These are phyloP conservation scores for Turritopsis rubra DNA, from an alignment of 30 jellyfish, hydroid and myxozoan species.

Conservation along the genomic window DNA sequence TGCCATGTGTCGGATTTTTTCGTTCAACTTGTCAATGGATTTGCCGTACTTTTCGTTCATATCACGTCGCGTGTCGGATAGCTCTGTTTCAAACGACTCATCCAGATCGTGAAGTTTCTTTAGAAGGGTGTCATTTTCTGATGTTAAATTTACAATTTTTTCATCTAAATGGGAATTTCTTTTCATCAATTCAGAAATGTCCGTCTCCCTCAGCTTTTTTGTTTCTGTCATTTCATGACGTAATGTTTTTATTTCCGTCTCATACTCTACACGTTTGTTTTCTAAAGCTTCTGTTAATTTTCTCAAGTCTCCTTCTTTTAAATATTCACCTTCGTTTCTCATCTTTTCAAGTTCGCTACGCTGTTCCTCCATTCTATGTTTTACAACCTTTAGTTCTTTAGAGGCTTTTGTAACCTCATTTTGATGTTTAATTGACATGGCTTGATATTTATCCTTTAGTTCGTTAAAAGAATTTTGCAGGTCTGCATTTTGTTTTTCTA, in stretches of 20 bases:
- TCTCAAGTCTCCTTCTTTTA: background rate
- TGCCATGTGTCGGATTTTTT: conserved; percentile 32
- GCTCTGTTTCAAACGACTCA: conserved; percentile 27
- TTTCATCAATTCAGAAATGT: background rate
- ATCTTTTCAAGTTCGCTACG: conserved; percentile 5
- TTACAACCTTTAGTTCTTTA: conserved; percentile 1
- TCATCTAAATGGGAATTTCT: background rate
- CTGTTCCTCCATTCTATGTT: background rate
- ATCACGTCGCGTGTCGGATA: conserved; percentile 19
- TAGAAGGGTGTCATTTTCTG: conserved; percentile 23
- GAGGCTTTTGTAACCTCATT: background rate
- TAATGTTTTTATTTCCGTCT: background rate
- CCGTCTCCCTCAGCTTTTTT: background rate
- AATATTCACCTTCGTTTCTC: background rate
- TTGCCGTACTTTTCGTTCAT: conserved; percentile 19
- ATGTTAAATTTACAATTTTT: background rate
- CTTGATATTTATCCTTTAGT: background rate
- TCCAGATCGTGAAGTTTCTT: conserved; percentile 30
- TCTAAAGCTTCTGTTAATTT: background rate
- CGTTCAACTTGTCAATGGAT: conserved; percentile 25
- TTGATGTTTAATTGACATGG: background rate
- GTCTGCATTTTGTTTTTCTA: background rate
- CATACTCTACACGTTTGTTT: background rate
- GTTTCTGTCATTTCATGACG: background rate
- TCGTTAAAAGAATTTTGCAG: background rate